Percentiles rank a stretch among this genome's conserved stretches.
These are phyloP conservation scores for Syngnathus rostellatus DNA, from an alignment of 2,797 vertebrate genomes.

Conservation along the genomic window DNA sequence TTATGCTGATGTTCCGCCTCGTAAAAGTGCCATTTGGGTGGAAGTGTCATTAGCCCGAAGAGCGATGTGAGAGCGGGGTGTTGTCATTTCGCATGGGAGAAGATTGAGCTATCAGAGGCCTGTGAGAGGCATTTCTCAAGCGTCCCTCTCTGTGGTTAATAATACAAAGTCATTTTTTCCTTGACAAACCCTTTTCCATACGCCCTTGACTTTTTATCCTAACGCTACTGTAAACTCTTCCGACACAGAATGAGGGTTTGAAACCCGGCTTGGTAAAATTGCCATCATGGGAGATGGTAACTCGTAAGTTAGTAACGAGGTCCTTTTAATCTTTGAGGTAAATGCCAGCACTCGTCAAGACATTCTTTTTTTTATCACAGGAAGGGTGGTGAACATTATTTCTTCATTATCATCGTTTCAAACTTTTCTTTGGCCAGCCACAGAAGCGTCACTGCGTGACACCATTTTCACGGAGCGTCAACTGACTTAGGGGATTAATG, in stretches of 20 bases:
- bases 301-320: neutral
- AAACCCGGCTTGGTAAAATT: neutral
- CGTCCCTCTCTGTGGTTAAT: neutral
- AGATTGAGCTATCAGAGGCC: neutral
- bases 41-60: neutral
- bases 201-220: neutral
- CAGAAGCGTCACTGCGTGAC: neutral
- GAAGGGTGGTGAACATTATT: no score
- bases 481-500: neutral
- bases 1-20: constrained; percentile 19
- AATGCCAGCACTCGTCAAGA: neutral
- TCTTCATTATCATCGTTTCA: neutral
- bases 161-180: neutral
- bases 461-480: no score
- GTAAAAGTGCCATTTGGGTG: neutral
- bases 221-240: neutral
- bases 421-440: neutral
- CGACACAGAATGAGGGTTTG: neutral
- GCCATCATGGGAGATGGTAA: neutral
- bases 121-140: neutral
- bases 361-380: no score
- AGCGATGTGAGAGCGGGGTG: neutral
- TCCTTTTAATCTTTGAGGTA: neutral
- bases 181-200: neutral
- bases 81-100: neutral